Conservation (phyloP, 2,113 vertebrate species). For the Ochotona curzoniae region DNA sequence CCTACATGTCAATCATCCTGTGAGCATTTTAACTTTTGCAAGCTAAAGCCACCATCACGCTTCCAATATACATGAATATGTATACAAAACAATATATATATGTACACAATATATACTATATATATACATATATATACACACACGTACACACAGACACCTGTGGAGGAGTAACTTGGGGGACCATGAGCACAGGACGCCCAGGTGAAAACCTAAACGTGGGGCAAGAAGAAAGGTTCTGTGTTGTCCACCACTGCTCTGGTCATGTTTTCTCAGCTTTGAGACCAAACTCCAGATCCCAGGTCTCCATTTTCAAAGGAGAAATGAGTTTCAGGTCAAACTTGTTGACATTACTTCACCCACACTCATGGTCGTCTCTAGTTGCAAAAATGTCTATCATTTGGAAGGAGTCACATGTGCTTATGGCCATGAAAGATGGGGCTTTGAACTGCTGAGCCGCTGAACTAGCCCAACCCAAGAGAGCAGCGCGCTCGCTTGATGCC, state of each 20-base stretch:
- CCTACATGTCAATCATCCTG: not conserved
- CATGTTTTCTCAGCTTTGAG: not conserved
- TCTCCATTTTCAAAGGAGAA: conserved; percentile 29
- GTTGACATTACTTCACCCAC: conserved; percentile 54
- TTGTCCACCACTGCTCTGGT: too few species aligned
- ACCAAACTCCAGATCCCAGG: not conserved
- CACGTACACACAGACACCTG: too few species aligned
- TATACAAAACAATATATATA: too few species aligned
- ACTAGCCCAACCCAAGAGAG: too few species aligned
- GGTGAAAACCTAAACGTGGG: too few species aligned
- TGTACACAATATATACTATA: too few species aligned
- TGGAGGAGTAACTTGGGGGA: not conserved
- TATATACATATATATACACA: too few species aligned
- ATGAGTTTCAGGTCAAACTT: not conserved
- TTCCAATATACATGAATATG: too few species aligned
- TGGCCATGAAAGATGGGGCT: not conserved
- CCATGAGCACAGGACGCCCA: not conserved
- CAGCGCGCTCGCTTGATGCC: too few species aligned
- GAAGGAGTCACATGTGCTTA: conserved; percentile 50
- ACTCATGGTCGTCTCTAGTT: not conserved
- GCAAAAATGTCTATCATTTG: not conserved
- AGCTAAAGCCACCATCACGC: not conserved
- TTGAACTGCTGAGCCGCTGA: not conserved
- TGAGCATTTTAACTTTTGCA: not conserved
- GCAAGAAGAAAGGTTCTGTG: not conserved